A percentile compares a stretch with the other conserved stretches of the same genome.
These are phyloP conservation scores for Eurois occulta DNA, from an alignment of 2,888 invertebrate genomes.

Conservation along the genomic window DNA sequence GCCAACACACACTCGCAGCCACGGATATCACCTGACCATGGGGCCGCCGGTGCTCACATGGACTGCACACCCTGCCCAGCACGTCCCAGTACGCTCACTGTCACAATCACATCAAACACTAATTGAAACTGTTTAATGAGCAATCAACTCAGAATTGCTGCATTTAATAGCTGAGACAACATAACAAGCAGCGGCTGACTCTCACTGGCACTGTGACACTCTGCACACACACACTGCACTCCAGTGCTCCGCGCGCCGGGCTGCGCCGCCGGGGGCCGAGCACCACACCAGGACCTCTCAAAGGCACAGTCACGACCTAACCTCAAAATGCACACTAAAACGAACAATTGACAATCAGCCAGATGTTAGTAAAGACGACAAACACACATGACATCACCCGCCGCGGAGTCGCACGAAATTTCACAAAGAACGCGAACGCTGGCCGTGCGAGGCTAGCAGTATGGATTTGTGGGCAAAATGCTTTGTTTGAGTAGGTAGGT, in stretches of 20 bases:
- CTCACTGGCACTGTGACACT: constrained; percentile 74
- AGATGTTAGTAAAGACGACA: constrained; percentile 83
- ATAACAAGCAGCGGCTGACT: constrained; percentile 68
- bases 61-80: constrained; percentile 30
- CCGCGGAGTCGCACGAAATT: constrained; percentile 76
- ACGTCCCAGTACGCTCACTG: constrained; percentile 51
- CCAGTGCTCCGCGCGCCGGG: constrained; percentile 44
- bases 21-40: constrained; percentile 74
- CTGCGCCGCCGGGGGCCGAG: constrained; percentile 42
- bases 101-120: constrained; percentile 73
- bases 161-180: constrained; percentile 64
- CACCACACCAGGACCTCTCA: constrained; percentile 65
- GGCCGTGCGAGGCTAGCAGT: constrained; percentile 78
- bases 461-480: constrained; percentile 87
- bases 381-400: constrained; percentile 81
- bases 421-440: constrained; percentile 82
- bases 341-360: constrained; percentile 83
- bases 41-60: constrained; percentile 69
- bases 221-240: constrained; percentile 73
- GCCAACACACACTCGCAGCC: constrained; percentile 46
- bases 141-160: constrained; percentile 67
- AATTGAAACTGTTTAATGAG: constrained; percentile 68
- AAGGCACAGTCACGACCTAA: constrained; percentile 83
- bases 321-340: constrained; percentile 87
- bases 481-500: constrained; percentile 89